phyloP scores from a whole-genome alignment of 2,888 invertebrate genomes.

The Tenodera sinensis region DNA sequence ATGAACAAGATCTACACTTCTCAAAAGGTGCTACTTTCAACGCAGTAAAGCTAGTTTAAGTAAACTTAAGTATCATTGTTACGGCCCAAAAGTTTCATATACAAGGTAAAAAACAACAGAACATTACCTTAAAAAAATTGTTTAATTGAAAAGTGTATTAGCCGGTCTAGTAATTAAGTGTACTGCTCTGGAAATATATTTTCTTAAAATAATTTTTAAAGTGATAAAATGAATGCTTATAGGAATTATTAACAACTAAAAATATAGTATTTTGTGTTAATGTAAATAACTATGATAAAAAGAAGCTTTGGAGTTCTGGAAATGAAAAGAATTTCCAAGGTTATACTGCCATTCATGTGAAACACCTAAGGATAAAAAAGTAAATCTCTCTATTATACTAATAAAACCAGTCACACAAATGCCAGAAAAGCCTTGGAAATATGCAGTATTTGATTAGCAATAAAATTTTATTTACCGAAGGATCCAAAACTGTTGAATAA shows the following conservation, averaged over 20 bases:
- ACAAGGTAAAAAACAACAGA: background rate
- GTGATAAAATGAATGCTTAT: background rate
- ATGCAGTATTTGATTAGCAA: conserved; percentile 35
- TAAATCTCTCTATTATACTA: conserved; percentile 33
- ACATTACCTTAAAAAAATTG: background rate
- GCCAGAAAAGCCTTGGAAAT: conserved; percentile 26
- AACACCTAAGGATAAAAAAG: background rate
- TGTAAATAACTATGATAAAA: background rate
- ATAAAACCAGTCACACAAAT: conserved; percentile 19
- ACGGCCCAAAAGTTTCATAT: no score
- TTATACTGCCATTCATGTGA: conserved; percentile 24
- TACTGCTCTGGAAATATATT: background rate
- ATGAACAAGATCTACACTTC: no score
- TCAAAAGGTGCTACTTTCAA: no score
- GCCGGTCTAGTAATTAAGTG: background rate
- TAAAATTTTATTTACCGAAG: conserved; percentile 41
- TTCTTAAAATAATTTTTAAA: background rate
- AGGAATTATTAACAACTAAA: background rate
- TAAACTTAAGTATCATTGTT: no score
- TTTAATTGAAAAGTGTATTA: background rate
- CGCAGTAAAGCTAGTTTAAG: no score
- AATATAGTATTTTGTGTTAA: background rate
- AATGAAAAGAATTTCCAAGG: conserved; percentile 28
- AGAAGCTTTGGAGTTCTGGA: background rate
- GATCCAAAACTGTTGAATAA: conserved; percentile 13